A percentile compares a stretch with the other conserved stretches of the same genome.
Conservation (phyloP, 2,797 vertebrate genomes). For the Sebastes minor region DNA sequence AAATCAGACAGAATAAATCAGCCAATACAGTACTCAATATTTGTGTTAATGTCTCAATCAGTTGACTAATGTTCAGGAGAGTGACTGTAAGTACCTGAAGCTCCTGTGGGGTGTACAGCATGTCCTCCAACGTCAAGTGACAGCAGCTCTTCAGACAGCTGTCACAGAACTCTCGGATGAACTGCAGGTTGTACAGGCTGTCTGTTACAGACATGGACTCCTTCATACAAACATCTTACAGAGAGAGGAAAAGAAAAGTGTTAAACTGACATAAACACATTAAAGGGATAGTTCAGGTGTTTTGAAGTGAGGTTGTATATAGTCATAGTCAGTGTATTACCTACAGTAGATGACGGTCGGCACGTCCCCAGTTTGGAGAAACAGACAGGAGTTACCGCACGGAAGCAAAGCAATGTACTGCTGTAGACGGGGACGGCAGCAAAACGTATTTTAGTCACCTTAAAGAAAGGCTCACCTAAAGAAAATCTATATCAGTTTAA, state of each 20-base stretch:
- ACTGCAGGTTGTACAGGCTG: constrained; percentile 91
- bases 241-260: neutral
- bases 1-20: constrained; percentile 14
- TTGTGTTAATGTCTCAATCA: neutral
- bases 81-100: constrained; percentile 80
- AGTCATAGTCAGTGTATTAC: no score
- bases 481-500: no score
- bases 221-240: constrained; percentile 91
- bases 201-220: constrained; percentile 90
- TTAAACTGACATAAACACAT: neutral
- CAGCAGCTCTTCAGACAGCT: constrained; percentile 90
- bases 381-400: no score
- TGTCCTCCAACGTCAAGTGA: constrained; percentile 88
- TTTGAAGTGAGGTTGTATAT: neutral
- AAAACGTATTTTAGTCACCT: no score
- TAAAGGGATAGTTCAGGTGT: neutral
- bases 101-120: constrained; percentile 86
- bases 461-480: no score
- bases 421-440: no score
- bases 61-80: neutral
- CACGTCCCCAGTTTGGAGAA: no score
- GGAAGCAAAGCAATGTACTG: no score
- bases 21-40: neutral
- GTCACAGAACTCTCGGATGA: constrained; percentile 90
- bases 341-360: no score